phyloP scores from a whole-genome alignment of 1,140 invertebrate genomes.

The Diabrotica virgifera region DNA sequence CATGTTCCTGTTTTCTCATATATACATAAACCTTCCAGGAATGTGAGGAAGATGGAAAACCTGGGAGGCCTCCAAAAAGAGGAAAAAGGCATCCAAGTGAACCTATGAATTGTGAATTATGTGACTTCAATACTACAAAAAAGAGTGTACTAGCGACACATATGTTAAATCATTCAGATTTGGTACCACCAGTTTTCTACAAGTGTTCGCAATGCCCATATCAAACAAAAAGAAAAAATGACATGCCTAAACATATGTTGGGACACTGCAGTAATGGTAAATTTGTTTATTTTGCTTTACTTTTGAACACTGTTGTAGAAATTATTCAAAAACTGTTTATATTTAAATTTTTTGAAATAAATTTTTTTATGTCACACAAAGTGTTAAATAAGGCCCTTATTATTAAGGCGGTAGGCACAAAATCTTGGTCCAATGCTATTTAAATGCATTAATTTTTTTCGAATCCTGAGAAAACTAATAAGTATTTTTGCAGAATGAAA shows the following conservation, averaged over 20 bases:
- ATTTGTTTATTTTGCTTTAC: not conserved
- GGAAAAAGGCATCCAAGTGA: constrained; percentile 10
- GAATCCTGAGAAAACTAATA: no score
- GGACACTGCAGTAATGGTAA: constrained; percentile 31
- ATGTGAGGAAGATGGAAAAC: no score
- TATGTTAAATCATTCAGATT: constrained; percentile 16
- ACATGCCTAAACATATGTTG: constrained; percentile 34
- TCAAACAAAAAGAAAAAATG: constrained; percentile 28
- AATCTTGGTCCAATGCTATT: no score
- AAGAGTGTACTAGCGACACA: constrained; percentile 24
- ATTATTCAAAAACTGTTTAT: not conserved
- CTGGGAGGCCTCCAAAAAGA: not conserved
- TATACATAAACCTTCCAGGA: no score
- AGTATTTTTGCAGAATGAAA: no score
- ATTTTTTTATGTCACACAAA: not conserved
- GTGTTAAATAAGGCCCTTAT: no score
- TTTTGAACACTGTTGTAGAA: no score
- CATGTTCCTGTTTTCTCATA: no score
- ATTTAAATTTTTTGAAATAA: constrained; percentile 3
- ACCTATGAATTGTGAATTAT: constrained; percentile 20
- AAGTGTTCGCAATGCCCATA: constrained; percentile 28
- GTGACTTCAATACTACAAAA: constrained; percentile 23
- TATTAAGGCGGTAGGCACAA: no score
- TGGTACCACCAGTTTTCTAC: constrained; percentile 18
- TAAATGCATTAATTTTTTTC: no score